A percentile compares a stretch with the other conserved stretches of the same genome.
Conservation (phyloP, 2,113 vertebrate species). For the Petrocephalus microphthalmus region DNA sequence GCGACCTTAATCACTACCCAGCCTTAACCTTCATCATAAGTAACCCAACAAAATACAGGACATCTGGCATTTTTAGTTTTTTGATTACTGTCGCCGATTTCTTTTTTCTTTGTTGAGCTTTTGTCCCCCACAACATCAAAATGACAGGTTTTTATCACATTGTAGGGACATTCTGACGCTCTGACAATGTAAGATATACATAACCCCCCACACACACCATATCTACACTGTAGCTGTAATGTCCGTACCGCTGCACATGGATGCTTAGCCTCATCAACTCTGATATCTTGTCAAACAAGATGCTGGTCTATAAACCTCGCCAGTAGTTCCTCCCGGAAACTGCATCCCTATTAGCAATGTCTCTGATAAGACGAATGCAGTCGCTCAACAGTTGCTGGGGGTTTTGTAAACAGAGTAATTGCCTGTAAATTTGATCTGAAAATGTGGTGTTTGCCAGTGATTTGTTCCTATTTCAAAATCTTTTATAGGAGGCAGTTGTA, state of each 20-base stretch:
- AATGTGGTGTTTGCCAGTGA: neutral
- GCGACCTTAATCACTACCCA: neutral
- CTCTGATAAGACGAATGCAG: neutral
- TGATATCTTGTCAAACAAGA: neutral
- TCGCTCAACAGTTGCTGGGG: neutral
- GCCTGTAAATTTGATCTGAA: neutral
- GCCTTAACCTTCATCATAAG: neutral
- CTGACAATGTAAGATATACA: too few species aligned
- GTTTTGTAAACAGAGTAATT: slow-evolving; percentile 4
- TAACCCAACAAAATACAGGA: neutral
- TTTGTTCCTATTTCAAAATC: neutral
- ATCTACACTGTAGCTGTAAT: neutral
- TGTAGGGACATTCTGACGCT: too few species aligned
- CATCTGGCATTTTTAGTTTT: neutral
- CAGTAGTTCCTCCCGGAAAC: neutral
- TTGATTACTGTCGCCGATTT: neutral
- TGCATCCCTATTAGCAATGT: neutral
- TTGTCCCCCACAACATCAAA: neutral
- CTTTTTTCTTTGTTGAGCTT: too few species aligned
- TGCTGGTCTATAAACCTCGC: neutral
- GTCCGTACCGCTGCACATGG: neutral
- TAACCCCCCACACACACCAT: neutral
- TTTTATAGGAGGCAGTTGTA: neutral
- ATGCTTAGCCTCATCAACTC: neutral
- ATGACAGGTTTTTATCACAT: neutral